A percentile compares a stretch with the other conserved stretches of the same genome.
These are phyloP conservation scores for Diogma glabrata DNA, from an alignment of 2,888 invertebrate species.

Conservation along the genomic window DNA sequence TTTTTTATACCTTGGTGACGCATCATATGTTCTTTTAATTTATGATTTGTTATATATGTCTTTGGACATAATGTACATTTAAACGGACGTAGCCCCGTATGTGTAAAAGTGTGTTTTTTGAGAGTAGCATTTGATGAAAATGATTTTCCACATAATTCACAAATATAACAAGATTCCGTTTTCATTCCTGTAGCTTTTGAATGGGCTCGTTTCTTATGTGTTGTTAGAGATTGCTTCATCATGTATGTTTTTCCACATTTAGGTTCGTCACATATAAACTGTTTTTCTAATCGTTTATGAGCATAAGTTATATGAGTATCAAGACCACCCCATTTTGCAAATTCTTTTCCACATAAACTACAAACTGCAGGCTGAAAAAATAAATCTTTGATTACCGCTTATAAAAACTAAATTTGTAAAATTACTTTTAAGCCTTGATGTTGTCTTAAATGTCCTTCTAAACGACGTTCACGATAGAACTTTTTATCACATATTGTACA, in stretches of 20 bases:
- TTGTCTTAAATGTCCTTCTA: constrained; percentile 16
- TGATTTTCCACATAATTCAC: constrained; percentile 14
- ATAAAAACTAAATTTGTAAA: no score
- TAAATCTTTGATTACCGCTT: no score
- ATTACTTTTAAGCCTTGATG: constrained; percentile 17
- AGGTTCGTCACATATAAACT: constrained; percentile 9
- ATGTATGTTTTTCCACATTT: constrained; percentile 15
- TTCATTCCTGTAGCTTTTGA: not conserved
- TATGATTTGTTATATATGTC: constrained; percentile 15
- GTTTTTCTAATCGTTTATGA: not conserved
- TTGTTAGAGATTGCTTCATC: constrained; percentile 12
- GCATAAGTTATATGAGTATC: constrained; percentile 3
- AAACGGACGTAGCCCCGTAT: constrained; percentile 12
- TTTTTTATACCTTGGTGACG: constrained; percentile 18
- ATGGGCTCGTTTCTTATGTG: constrained; percentile 12
- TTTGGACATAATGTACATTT: constrained; percentile 14
- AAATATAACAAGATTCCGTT: constrained; percentile 2
- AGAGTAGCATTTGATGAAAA: constrained; percentile 7
- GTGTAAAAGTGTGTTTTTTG: constrained; percentile 9
- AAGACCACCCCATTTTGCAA: constrained; percentile 9
- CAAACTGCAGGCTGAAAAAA: constrained; percentile 10
- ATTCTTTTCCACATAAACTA: constrained; percentile 9
- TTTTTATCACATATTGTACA: constrained; percentile 14
- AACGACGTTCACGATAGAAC: constrained; percentile 13
- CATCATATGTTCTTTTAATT: constrained; percentile 17